Base-by-base conservation (phyloP, 2,113 vertebrate species). In the Odontophorus gujanensis region DNA sequence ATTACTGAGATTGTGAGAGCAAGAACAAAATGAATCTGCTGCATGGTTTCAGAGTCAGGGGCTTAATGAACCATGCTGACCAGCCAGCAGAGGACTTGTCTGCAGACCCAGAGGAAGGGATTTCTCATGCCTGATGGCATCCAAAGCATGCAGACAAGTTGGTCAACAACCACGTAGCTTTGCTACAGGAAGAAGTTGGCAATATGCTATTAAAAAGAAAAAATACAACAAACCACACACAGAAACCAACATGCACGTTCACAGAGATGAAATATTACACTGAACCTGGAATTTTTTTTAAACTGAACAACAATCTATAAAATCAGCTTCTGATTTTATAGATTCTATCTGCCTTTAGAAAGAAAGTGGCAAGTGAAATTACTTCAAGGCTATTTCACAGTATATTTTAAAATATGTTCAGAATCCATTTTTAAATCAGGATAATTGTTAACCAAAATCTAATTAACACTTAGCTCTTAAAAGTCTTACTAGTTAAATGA, bases 1-100 rank as follows among this genome's bases (percentile, higher is more conserved):
- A 20, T 45, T 50, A 0, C 0, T 9, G 36, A 51, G 51, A 80
- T 13, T 45, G 43, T 3, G 0, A 50, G 0, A 22, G 24, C 36
- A 78, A 40, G 30, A 71, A 90, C 83, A 75, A 28, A 75, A 18
- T 61, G 68, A 22, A 65, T 84, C 12, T 8, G 43, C n/a, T 53
- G 11, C 32, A 1, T 6, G 28, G 28, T 53, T 84, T 75, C 18
- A 51, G 55, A 26, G 48, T 22, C 58, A 78, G 30, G 53, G 36
- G 26, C n/a, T 21, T 24, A 50, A 18, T 15, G 12, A n/a, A 17
- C 22, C 24, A 32, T 11, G 12, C 53, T 77, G 61, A 45, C 11
- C 65, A 75, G 28, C 15, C 58, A 83, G n/a, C 18, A 69, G 8
- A 72, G 13, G 13, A 59, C 59, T 67, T 28, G 17, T 18, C 48